Evolutionary conservation across 2,888 invertebrate species (phyloP).

Genomic region (Ectropis crepuscularia): DNA sequence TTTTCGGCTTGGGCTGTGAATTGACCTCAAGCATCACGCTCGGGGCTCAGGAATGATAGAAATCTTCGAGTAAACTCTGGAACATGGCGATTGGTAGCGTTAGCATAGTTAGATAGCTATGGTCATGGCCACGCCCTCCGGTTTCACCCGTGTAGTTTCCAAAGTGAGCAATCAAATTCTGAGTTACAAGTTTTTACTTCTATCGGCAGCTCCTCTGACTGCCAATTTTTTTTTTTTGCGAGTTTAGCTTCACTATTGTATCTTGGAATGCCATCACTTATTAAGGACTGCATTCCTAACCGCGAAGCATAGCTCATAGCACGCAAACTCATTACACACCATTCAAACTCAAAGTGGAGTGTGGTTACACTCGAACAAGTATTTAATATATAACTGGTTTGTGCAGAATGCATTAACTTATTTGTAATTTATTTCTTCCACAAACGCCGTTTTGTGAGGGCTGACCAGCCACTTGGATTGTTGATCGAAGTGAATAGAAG

Average conservation of each 20-base stretch:
- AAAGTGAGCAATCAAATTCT: too few relatives aligned
- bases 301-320: conserved; percentile 20
- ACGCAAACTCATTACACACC: conserved; percentile 17
- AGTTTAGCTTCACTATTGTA: background rate
- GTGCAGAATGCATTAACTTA: background rate
- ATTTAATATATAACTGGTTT: conserved; percentile 2
- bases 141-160: too few relatives aligned
- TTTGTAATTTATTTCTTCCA: background rate
- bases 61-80: too few relatives aligned
- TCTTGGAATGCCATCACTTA: conserved; percentile 10
- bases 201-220: too few relatives aligned
- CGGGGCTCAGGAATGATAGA: too few relatives aligned
- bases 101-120: too few relatives aligned
- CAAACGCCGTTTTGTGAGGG: background rate
- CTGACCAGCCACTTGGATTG: background rate
- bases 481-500: too few relatives aligned
- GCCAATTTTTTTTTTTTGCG: background rate
- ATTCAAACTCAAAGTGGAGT: conserved; percentile 8
- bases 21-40: too few relatives aligned
- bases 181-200: too few relatives aligned
- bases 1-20: too few relatives aligned
- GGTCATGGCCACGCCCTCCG: too few relatives aligned
- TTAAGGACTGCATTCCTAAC: conserved; percentile 22
- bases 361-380: background rate
- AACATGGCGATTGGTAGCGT: too few relatives aligned